Evolutionary conservation across 2,888 invertebrate species (phyloP).

Genomic region (Thereva unica): DNA sequence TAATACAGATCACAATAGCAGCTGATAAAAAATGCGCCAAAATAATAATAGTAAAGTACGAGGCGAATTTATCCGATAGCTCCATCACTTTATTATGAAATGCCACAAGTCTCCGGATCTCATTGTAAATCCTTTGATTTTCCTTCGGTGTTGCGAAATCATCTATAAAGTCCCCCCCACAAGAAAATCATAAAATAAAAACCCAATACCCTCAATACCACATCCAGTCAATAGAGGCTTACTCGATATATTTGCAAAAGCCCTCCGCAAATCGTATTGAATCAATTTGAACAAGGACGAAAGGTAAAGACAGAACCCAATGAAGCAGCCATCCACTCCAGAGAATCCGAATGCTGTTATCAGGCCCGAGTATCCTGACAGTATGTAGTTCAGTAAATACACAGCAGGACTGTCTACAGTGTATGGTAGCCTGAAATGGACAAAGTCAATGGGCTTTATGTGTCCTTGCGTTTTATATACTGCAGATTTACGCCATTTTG

Average conservation of each 20-base stretch:
- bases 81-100: conserved; percentile 4
- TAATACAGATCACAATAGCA: conserved; percentile 53
- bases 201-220: background rate
- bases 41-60: conserved; percentile 52
- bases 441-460: background rate
- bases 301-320: conserved; percentile 36
- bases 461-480: background rate
- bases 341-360: conserved; percentile 37
- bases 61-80: conserved; percentile 43
- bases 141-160: background rate
- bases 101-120: background rate
- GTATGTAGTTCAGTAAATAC: conserved; percentile 27
- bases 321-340: conserved; percentile 37
- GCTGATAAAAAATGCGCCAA: conserved; percentile 55
- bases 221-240: background rate
- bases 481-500: conserved; percentile 25
- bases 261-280: conserved; percentile 5
- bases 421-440: conserved; percentile 22
- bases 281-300: conserved; percentile 28
- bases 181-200: background rate
- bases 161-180: background rate
- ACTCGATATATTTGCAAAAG: conserved; percentile 1
- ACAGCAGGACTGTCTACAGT: conserved; percentile 14
- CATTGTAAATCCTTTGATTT: background rate
- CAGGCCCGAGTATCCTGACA: conserved; percentile 33